Base-by-base conservation (phyloP, 2,797 vertebrate species). In the Pterois miles region DNA sequence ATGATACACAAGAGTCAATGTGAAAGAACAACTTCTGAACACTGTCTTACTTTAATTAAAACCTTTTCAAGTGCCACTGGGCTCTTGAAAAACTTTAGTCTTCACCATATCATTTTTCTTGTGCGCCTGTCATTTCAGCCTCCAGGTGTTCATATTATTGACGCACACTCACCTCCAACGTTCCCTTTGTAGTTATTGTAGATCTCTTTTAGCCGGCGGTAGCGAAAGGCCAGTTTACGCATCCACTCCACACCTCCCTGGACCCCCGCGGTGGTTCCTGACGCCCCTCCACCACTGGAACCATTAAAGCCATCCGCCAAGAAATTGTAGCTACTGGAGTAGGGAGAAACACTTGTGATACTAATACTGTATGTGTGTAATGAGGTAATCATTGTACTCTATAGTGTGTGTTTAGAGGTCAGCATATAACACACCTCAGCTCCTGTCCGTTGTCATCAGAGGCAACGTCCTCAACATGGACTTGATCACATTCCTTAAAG, bases 401-500 rank as follows among this genome's bases (percentile, higher is more conserved):
- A 4, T 23, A 14, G 6, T 40, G 46, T 33, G 31, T 22, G 12
- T 29, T 13, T 23, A 31, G 7, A 36, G 14, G 3, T 7, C 9
- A 8, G 58, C 1, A 0, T 20, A 11, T 8, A 23, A 86, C 73
- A 5, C 8, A 99, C 98, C 97, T 98, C 91, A 99, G 95, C 85
- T 99, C 98, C 75, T 99, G 98, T 72, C 98, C 98, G n/a, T 99
- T 99, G 93, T 99, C 98, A 82, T 99, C 98, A 40, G 98, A 99
- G 8, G 97, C 96, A 74, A 99, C 97, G 36, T 99, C 98, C 91
- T 99, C 98, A 58, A 99, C 96, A 27, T 99, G 98, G 33, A 99
- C 98, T 83, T 99, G 98, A 94, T 99, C 98, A 85, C 98, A 99
- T 71, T 99, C 98, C 98, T 99, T 72, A n/a, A 83, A 65, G 75